Evolutionary conservation across 2,113 vertebrate genomes (phyloP), one percentile per base, ranked within the genome.

Genomic region (Glaucomys volans): DNA sequence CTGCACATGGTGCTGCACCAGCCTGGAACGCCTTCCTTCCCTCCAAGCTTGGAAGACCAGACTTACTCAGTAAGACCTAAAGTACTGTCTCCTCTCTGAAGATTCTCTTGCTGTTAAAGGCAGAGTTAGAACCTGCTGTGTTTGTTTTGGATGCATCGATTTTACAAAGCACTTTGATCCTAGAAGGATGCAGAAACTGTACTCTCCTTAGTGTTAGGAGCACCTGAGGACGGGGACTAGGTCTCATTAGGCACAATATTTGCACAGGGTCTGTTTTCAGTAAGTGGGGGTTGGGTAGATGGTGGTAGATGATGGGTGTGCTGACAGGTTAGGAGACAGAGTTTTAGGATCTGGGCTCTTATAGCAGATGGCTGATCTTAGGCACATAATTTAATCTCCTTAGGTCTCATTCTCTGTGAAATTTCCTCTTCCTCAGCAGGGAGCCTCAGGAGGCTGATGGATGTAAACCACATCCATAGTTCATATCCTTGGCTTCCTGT

Each of bases 391-490:
- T 62, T 44, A 77, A 67, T 67, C 7, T 62, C 35, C 30, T 1
- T 17, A 44, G 24, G 5, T 35, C 59, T 83, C 37, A 12, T 59
- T 66, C 52, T 74, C 57, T 57, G 8, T 67, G 32, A 83, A 37
- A 50, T 42, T 37, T 17, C 26, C 18, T 71, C 13, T 66, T 9
- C 13, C 40, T 59, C 62, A 12, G 8, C 71, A n/a, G 52, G 47
- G 76, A 72, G n/a, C 10, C 50, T n/a, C 32, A 32, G 52, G 28
- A 88, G 32, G 40, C 47, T 86, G 87, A n/a, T 12, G 20, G 40
- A 2, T 5, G 57, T 5, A 30, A 75, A 40, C 40, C 24, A 0
- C 1, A 71, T 4, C 40, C 10, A 10, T 1, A 40, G 47, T 12
- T 85, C 16, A 32, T 32, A 8, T 30, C 4, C 44, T 22, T n/a